phyloP scores from a whole-genome alignment of 53 echinoderm and acorn worm species.

The Mesocentrotus franciscanus region DNA sequence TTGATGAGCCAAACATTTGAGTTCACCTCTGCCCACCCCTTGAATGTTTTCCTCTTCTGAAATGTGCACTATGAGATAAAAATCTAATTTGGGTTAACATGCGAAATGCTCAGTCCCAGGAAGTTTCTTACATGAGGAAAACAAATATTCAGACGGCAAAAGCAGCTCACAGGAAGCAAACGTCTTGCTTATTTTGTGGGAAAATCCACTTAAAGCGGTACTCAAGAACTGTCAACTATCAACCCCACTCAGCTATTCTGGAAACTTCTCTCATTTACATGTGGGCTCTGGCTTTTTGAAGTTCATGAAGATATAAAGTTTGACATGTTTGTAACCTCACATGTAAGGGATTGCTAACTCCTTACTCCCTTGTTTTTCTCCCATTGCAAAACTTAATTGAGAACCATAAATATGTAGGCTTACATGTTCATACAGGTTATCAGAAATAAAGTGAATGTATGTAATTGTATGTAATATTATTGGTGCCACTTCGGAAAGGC shows the following conservation, averaged over 20 bases:
- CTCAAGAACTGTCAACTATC: neutral
- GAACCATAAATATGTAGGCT: neutral
- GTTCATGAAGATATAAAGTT: neutral
- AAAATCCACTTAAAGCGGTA: constrained; percentile 2
- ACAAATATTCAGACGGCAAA: constrained; percentile 20
- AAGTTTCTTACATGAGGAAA: constrained; percentile 30
- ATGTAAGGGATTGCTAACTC: neutral
- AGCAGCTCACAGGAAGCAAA: constrained; percentile 17
- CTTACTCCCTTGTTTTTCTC: neutral
- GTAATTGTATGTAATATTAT: too few relatives aligned
- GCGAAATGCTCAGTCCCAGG: neutral
- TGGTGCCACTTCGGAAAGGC: too few relatives aligned
- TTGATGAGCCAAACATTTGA: neutral
- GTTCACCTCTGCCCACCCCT: too few relatives aligned
- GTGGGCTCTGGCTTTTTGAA: neutral
- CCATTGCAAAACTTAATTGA: neutral
- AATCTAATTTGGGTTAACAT: neutral
- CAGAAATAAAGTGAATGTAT: neutral
- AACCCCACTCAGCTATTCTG: neutral
- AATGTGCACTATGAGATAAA: constrained; percentile 32
- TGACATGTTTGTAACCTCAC: neutral
- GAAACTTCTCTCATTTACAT: constrained; percentile 14
- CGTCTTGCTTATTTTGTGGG: constrained; percentile 18
- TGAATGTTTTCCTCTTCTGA: constrained; percentile 18
- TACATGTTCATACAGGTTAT: neutral